Conservation (phyloP, 2,797 vertebrate genomes). For the Luscinia megarhynchos region DNA sequence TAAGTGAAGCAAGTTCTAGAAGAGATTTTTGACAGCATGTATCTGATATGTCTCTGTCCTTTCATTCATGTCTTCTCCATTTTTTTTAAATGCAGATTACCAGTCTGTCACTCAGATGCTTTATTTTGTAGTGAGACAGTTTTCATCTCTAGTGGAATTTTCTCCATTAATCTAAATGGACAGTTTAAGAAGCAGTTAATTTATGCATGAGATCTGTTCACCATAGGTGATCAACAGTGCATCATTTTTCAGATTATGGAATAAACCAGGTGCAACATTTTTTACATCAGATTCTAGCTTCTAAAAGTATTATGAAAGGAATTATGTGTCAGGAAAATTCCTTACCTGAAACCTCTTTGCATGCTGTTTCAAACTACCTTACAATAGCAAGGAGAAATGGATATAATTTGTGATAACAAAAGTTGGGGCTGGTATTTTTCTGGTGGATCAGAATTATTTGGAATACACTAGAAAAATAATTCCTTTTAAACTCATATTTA, state of each 20-base stretch:
- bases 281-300: background rate
- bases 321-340: background rate
- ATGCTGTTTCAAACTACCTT: background rate
- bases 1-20: slow-evolving; percentile 73
- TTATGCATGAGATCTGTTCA: background rate
- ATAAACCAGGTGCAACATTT: background rate
- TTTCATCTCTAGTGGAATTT: background rate
- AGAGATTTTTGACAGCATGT: slow-evolving; percentile 71
- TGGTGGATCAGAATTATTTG: background rate
- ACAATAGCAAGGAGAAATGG: background rate
- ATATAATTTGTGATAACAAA: background rate
- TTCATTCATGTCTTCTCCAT: slow-evolving; percentile 54
- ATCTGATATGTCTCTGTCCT: slow-evolving; percentile 61
- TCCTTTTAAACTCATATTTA: background rate
- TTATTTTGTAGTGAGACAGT: background rate
- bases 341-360: background rate
- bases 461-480: background rate
- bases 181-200: slow-evolving; percentile 16
- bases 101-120: slow-evolving; percentile 29
- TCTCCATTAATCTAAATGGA: slow-evolving; percentile 4
- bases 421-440: background rate
- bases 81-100: slow-evolving; percentile 51
- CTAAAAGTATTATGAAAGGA: background rate
- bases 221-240: background rate
- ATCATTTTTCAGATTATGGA: background rate